Evolutionary conservation across 53 echinoderm and acorn worm species (phyloP).

Genomic region (Echinometra lucunter): DNA sequence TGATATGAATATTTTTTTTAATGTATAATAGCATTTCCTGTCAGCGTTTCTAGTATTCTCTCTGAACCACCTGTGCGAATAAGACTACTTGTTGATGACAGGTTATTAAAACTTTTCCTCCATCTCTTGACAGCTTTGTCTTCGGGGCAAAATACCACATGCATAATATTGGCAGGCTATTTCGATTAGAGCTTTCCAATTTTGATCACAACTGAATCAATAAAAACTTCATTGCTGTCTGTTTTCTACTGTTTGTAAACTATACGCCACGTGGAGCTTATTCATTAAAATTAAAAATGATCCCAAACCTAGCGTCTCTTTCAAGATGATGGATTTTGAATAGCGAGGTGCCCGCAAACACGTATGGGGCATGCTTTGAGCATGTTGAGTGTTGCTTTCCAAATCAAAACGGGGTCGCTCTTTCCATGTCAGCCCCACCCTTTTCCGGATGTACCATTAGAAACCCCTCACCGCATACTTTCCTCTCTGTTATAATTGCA

Average conservation of each 20-base stretch:
- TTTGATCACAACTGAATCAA: not conserved
- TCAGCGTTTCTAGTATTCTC: not conserved
- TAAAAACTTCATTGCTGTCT: not conserved
- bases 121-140: constrained; percentile 29
- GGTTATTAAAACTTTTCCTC: constrained; percentile 42
- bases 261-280: not conserved
- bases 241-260: not conserved
- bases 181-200: constrained; percentile 50
- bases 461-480: too few relatives aligned
- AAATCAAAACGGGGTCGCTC: too few relatives aligned
- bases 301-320: not conserved
- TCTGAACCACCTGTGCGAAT: not conserved
- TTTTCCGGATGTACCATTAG: too few relatives aligned
- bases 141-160: constrained; percentile 20
- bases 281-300: not conserved
- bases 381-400: too few relatives aligned
- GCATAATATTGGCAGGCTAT: constrained; percentile 29
- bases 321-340: not conserved
- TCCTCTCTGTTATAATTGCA: too few relatives aligned
- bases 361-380: too few relatives aligned
- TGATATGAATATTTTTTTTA: too few relatives aligned
- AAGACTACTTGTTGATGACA: constrained; percentile 41
- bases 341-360: too few relatives aligned
- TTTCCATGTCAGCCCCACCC: too few relatives aligned
- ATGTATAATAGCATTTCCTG: too few relatives aligned